A percentile compares a stretch with the other conserved stretches of the same genome.
These are phyloP conservation scores for Carassius auratus DNA, from an alignment of 2,113 vertebrate genomes.

Conservation along the genomic window DNA sequence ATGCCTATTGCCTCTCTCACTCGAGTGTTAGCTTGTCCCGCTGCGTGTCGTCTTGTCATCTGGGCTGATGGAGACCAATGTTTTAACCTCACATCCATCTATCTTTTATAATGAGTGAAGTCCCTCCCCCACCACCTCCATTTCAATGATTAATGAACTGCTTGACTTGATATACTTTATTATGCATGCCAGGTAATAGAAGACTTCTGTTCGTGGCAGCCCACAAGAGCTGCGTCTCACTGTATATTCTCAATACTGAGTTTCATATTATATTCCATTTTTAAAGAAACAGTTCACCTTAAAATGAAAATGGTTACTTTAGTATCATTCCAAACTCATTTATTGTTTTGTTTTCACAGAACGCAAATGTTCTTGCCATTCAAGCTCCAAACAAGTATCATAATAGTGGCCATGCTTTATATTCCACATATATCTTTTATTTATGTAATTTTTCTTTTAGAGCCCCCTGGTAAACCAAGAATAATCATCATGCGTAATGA, in stretches of 20 bases:
- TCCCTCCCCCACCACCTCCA: conserved; percentile 54
- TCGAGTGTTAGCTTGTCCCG: conserved; percentile 40
- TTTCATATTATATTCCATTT: not conserved
- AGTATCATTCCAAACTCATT: not conserved
- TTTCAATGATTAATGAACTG: conserved; percentile 72
- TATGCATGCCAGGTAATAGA: conserved; percentile 38
- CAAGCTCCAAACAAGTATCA: not conserved
- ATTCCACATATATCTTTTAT: no score
- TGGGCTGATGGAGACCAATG: conserved; percentile 49
- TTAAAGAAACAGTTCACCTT: not conserved
- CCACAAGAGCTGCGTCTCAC: not conserved
- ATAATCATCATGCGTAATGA: no score
- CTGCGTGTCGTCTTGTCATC: conserved; percentile 45
- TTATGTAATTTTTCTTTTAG: no score
- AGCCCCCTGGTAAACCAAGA: no score
- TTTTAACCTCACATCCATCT: conserved; percentile 68
- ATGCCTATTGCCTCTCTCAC: not conserved
- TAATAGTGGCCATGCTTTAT: no score
- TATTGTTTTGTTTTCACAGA: not conserved
- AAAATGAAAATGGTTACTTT: not conserved
- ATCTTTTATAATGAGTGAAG: conserved; percentile 70
- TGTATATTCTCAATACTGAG: conserved; percentile 13
- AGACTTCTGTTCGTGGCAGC: conserved; percentile 4
- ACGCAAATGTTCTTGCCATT: not conserved
- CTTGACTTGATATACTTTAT: conserved; percentile 57